Base-by-base conservation (phyloP, 1,140 invertebrate genomes). In the Diplogasteroides magnus region DNA sequence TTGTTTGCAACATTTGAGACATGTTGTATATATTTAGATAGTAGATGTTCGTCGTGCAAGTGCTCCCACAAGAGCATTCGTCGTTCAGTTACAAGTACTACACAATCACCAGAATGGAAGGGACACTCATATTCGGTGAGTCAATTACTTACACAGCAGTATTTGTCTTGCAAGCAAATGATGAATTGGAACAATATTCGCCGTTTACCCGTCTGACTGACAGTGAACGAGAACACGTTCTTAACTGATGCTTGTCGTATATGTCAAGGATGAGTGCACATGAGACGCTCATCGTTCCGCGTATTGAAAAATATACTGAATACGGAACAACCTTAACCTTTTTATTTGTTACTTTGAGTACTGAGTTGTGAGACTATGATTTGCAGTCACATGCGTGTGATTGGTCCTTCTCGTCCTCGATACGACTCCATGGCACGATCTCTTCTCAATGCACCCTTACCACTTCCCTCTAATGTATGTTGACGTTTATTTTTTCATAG, bases 41-140 rank as follows among this genome's bases (percentile, higher is more conserved):
- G 67, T 72, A 27, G 70, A 72, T 64, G 11, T 72, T n/a, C 48
- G 70, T 1, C 37, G 48, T 23, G 48, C 55, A 14, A 28, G 11
- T 31, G 2, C 26, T 6, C 64, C 70, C 2, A 14, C 29, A 32
- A 32, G 70, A 6, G 57, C 60, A n/a, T 67, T 72, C 26, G 59
- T 71, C 25, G 31, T 69, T 37, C 27, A 78, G 68, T 58, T 80
- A 66, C 62, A 79, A 65, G 70, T 79, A 69, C 32, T 79, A 72
- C 55, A 80, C n/a, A 74, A 79, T 71, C 78, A 79, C 78, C 58
- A 79, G 63, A 69, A 79, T 69, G 59, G 70, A 13, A 62, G 70
- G 31, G 70, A 72, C 57, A 72, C 70, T 28, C 70, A 72, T 55
- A 61, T 72, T 3, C 28, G 70, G 70, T 72, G 61, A 69, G 11